Conservation (phyloP, 1,140 invertebrate genomes). For the Drosophila eugracilis region DNA sequence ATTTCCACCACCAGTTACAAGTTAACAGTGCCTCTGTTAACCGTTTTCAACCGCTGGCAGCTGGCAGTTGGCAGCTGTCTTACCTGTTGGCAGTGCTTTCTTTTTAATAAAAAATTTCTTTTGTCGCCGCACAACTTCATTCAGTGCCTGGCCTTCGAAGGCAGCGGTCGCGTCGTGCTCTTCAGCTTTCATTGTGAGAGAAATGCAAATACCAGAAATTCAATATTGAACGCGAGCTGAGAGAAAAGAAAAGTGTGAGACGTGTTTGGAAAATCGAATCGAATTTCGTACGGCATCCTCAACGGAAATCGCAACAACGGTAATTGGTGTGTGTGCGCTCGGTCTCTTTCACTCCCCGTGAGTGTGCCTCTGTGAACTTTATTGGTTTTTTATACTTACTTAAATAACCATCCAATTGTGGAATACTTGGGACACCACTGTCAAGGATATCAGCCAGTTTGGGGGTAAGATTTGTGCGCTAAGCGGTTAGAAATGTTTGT, state of each 20-base stretch:
- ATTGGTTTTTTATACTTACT: conserved; percentile 28
- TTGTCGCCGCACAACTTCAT: conserved; percentile 71
- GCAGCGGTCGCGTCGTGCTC: conserved; percentile 68
- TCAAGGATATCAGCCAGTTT: conserved; percentile 42
- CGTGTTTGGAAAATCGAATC: conserved; percentile 74
- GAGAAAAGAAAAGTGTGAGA: conserved; percentile 70
- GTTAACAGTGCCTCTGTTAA: conserved; percentile 33
- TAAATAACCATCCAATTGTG: conserved; percentile 20
- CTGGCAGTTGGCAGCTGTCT: conserved; percentile 9
- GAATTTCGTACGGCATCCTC: conserved; percentile 62
- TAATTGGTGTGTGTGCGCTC: conserved; percentile 58
- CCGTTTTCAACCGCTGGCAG: conserved; percentile 24
- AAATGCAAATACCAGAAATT: conserved; percentile 61
- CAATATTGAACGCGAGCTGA: conserved; percentile 57
- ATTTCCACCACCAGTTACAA: conserved; percentile 27
- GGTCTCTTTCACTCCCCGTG: conserved; percentile 12
- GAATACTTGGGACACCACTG: conserved; percentile 16
- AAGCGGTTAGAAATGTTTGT: conserved; percentile 33
- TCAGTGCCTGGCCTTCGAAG: conserved; percentile 77
- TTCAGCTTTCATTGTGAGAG: conserved; percentile 29
- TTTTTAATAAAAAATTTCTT: conserved; percentile 84
- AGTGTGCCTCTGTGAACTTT: conserved; percentile 34
- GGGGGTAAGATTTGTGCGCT: conserved; percentile 49
- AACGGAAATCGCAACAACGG: conserved; percentile 76
- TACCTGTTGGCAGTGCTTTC: conserved; percentile 66